These are phyloP conservation scores for Myripristis jacobus DNA, from an alignment of 2,797 vertebrate species.

Conservation along the genomic window DNA sequence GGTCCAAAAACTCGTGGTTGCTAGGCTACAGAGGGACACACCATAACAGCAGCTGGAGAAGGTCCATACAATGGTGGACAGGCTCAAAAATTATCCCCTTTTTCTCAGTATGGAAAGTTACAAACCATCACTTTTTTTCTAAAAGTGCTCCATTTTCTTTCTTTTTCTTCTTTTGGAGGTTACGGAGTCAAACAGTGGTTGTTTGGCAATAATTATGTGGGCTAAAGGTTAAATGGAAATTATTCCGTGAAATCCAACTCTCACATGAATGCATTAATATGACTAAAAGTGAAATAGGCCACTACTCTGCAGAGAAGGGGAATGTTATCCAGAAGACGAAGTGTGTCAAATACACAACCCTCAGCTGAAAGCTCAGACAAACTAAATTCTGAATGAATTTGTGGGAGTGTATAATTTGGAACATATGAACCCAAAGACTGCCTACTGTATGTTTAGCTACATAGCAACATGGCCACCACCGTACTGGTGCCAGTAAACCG, in stretches of 20 bases:
- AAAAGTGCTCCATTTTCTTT: neutral
- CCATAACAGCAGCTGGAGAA: constrained; percentile 17
- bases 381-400: constrained; percentile 48
- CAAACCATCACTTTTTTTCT: neutral
- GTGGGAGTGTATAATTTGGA: constrained; percentile 55
- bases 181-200: constrained; percentile 6
- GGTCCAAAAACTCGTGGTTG: constrained; percentile 25
- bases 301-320: neutral
- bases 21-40: constrained; percentile 46
- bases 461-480: constrained; percentile 71
- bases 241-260: constrained; percentile 35
- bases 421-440: constrained; percentile 52
- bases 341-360: neutral
- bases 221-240: constrained; percentile 53
- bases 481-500: constrained; percentile 43
- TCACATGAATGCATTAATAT: constrained; percentile 14
- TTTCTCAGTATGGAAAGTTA: neutral
- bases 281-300: neutral
- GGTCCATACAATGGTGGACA: neutral
- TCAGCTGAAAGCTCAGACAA: neutral
- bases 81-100: neutral
- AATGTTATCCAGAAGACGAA: neutral
- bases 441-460: constrained; percentile 70
- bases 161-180: neutral
- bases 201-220: constrained; percentile 24